phyloP scores from a whole-genome alignment of 2,113 vertebrate species.

The Caranx ignobilis region DNA sequence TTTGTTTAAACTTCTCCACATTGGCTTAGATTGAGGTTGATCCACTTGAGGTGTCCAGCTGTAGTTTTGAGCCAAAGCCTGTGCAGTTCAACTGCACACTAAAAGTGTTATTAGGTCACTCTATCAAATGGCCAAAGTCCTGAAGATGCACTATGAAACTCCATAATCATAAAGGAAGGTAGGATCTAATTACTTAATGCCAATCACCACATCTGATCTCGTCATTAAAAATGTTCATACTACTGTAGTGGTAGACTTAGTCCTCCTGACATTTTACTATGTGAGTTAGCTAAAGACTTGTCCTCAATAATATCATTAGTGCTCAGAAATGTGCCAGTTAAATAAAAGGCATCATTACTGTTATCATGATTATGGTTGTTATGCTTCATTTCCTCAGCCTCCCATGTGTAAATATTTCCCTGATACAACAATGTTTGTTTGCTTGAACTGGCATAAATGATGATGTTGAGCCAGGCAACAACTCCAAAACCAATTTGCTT shows the following conservation, averaged over 20 bases:
- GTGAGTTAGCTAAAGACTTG: not conserved
- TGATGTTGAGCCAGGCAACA: not conserved
- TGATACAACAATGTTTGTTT: not conserved
- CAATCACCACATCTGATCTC: not conserved
- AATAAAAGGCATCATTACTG: too few species aligned
- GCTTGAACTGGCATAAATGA: not conserved
- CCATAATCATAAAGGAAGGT: not conserved
- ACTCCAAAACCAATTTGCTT: not conserved
- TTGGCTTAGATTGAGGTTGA: not conserved
- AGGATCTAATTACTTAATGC: not conserved
- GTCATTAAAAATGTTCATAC: slow-evolving; percentile 6
- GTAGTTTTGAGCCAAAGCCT: not conserved
- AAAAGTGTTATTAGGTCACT: not conserved
- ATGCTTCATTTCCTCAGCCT: not conserved
- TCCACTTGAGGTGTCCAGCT: not conserved
- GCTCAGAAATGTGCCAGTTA: too few species aligned
- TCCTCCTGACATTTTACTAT: not conserved
- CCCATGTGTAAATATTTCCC: not conserved
- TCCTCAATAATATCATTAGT: too few species aligned
- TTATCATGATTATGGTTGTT: too few species aligned
- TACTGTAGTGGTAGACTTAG: not conserved
- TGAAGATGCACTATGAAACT: slow-evolving; percentile 19
- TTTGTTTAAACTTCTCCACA: not conserved
- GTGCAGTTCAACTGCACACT: not conserved
- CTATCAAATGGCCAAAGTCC: slow-evolving; percentile 6